phyloP scores from a whole-genome alignment of 2,888 invertebrate species.

The Cybosia mesomella region DNA sequence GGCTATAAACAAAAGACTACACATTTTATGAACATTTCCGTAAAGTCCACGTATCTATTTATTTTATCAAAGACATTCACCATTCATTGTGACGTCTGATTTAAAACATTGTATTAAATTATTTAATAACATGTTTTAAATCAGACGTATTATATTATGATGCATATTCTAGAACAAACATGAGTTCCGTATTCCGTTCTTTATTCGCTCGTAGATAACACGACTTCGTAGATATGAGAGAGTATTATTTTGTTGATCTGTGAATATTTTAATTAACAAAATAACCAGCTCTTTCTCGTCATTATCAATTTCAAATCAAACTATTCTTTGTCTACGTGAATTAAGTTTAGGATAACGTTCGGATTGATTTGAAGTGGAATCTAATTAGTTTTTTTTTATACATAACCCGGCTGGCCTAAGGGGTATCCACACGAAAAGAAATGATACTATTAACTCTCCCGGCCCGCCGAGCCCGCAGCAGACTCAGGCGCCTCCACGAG shows the following conservation, averaged over 20 bases:
- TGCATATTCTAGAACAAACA: not conserved
- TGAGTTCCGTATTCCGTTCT: constrained; percentile 9
- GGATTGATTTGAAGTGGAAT: too few relatives aligned
- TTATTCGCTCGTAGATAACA: not conserved
- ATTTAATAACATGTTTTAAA: too few relatives aligned
- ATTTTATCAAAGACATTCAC: not conserved
- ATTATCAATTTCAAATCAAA: not conserved
- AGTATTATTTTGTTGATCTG: not conserved
- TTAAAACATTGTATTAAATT: not conserved
- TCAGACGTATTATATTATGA: too few relatives aligned
- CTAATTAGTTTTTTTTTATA: too few relatives aligned
- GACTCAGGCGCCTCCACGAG: too few relatives aligned
- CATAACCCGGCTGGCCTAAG: too few relatives aligned
- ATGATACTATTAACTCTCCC: too few relatives aligned
- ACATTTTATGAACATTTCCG: not conserved
- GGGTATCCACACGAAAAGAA: too few relatives aligned
- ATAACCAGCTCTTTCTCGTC: not conserved
- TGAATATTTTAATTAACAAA: not conserved
- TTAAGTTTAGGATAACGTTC: too few relatives aligned
- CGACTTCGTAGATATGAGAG: not conserved
- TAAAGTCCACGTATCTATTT: not conserved
- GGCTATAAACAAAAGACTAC: not conserved
- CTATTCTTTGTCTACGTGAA: not conserved
- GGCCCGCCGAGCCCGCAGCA: too few relatives aligned
- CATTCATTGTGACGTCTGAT: not conserved